Evolutionary conservation across 2,113 vertebrate genomes (phyloP), one percentile per base, ranked within the genome.

Genomic region (Chaetodon trifascialis): DNA sequence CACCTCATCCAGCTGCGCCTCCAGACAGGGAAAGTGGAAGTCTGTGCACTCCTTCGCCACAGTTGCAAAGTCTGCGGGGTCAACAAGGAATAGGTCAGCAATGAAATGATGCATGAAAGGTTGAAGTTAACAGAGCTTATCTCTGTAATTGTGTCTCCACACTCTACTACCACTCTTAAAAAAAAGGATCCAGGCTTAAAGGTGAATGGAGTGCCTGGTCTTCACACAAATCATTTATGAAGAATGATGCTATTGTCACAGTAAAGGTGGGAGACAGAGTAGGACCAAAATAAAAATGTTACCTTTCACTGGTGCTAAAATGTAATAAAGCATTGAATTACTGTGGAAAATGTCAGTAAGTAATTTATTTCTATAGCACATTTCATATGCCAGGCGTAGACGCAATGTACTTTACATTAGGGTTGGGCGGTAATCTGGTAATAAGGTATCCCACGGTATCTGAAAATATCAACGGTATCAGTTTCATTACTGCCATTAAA

Each of bases 31-130:
- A 80, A 99, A 99, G 91, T 99, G 98, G 93, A 99, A 99, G 86
- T 99, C 94, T 90, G 98, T 99, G 80, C 98, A 99, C 89, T 99
- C 98, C 89, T 98, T 97, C 55, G 96, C 97, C 88, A 99, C 97
- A 0, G 97, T 99, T 82, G 98, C 96, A 93, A 99, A 99, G 91
- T 99, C 98, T 99, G 93, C 8, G 5, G 30, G 51, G 21, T 83
- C 21, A 60, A 79, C 38, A 80, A 5, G 75, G n/a, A 76, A 58
- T 0, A 79, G 44, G 40, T 2, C 52, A 23, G 0, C 6, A n/a
- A 70, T 56, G 8, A 70, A 55, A 80, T 59, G 12, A 58, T 36
- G n/a, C 47, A 73, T 15, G 40, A 60, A 73, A 54, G 30, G 16
- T 17, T 49, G 3, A 44, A 19, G 17, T 66, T 63, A 60, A 9